A percentile compares a stretch with the other conserved stretches of the same genome.
These are phyloP conservation scores for Cydia amplana DNA, from an alignment of 1,140 invertebrate genomes.

Conservation along the genomic window DNA sequence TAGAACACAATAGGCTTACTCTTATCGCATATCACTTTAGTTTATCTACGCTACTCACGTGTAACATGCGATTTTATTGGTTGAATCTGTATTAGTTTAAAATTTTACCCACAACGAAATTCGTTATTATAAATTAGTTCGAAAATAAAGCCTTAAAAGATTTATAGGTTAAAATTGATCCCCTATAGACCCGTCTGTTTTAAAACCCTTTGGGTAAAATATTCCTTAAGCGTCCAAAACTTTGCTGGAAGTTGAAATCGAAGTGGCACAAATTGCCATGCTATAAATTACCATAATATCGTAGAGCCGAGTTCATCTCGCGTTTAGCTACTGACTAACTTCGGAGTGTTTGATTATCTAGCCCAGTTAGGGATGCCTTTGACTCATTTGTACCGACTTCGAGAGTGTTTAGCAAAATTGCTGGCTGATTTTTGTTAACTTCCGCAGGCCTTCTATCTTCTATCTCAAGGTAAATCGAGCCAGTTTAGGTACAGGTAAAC, in stretches of 20 bases:
- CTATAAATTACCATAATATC: conserved; percentile 65
- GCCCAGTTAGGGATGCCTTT: conserved; percentile 48
- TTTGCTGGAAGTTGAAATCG: conserved; percentile 53
- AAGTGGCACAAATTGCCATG: conserved; percentile 55
- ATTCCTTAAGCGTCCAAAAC: conserved; percentile 45
- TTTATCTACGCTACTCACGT: conserved; percentile 55
- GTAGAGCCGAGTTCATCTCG: conserved; percentile 59
- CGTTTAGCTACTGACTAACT: conserved; percentile 54
- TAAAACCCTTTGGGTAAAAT: conserved; percentile 49
- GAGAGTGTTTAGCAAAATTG: conserved; percentile 33
- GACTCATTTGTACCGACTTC: conserved; percentile 55
- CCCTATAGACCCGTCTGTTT: conserved; percentile 40
- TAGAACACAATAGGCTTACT: conserved; percentile 68
- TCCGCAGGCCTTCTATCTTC: too few species aligned
- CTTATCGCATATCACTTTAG: conserved; percentile 65
- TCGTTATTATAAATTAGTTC: background rate
- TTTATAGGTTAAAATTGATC: conserved; percentile 50
- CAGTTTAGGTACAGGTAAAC: too few species aligned
- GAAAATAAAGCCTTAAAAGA: conserved; percentile 38
- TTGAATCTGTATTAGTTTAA: background rate
- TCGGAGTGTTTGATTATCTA: conserved; percentile 59
- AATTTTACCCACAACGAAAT: background rate
- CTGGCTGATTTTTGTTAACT: background rate
- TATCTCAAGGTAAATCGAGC: background rate
- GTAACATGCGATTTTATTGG: background rate